phyloP scores from a whole-genome alignment of 2,888 invertebrate genomes.

The Rhabditoides inermis region DNA sequence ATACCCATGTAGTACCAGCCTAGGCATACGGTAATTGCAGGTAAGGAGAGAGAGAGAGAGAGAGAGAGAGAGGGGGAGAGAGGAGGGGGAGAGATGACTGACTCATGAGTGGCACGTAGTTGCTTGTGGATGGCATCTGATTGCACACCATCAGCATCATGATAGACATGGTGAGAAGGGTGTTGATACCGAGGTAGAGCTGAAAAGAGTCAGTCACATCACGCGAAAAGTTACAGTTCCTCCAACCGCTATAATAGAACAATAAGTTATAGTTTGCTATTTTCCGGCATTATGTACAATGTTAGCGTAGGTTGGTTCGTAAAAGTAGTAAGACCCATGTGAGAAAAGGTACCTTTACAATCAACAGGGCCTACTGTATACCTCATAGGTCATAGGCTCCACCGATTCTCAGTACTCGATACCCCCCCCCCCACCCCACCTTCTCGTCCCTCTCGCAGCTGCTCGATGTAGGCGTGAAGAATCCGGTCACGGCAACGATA shows the following conservation, averaged over 20 bases:
- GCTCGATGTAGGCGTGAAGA: slow-evolving; percentile 49
- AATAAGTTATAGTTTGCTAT: too few species aligned
- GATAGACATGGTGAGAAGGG: slow-evolving; percentile 54
- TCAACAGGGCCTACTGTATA: too few species aligned
- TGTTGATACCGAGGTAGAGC: slow-evolving; percentile 39
- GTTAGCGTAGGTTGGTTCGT: too few species aligned
- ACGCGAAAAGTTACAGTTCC: too few species aligned
- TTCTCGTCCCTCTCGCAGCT: slow-evolving; percentile 48
- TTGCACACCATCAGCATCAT: slow-evolving; percentile 56
- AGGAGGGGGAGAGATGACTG: slow-evolving; percentile 15
- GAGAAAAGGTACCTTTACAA: too few species aligned
- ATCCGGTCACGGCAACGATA: slow-evolving; percentile 48
- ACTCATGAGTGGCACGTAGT: slow-evolving; percentile 57
- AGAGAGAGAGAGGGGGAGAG: background rate
- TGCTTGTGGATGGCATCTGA: slow-evolving; percentile 57
- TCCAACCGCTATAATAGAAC: too few species aligned
- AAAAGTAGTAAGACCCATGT: too few species aligned
- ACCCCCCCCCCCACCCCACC: too few species aligned
- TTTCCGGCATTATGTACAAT: too few species aligned
- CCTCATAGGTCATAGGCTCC: too few species aligned
- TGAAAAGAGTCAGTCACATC: too few species aligned
- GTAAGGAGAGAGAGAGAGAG: background rate
- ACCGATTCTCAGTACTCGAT: too few species aligned
- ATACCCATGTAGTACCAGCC: slow-evolving; percentile 57
- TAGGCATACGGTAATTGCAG: slow-evolving; percentile 29